Conservation (phyloP, 2,113 vertebrate species). For the Chaetura pelagica region DNA sequence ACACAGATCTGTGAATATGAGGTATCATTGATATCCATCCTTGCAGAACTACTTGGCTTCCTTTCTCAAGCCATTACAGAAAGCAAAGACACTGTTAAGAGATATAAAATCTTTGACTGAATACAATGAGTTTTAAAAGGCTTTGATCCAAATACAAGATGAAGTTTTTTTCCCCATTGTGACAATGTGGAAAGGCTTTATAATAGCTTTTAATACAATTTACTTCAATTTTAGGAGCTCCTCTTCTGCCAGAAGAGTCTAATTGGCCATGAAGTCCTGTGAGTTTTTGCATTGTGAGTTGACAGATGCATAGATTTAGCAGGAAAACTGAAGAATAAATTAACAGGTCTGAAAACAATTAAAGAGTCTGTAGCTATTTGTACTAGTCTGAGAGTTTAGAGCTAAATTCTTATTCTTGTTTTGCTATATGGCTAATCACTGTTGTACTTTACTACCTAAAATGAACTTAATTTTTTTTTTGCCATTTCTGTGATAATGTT, state of each 20-base stretch:
- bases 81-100: neutral
- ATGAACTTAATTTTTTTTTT: neutral
- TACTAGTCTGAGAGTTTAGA: neutral
- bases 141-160: neutral
- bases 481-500: neutral
- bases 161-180: neutral
- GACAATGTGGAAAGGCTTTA: neutral
- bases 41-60: neutral
- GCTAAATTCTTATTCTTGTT: neutral
- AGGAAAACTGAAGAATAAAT: neutral
- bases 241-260: neutral
- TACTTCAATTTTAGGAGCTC: neutral
- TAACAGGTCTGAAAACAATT: neutral
- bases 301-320: slow-evolving; percentile 16
- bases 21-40: neutral
- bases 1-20: neutral
- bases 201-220: slow-evolving; percentile 8
- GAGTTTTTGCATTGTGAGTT: slow-evolving; percentile 3
- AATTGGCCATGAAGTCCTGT: neutral
- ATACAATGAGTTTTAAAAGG: neutral
- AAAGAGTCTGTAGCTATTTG: neutral
- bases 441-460: neutral
- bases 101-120: neutral
- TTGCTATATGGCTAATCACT: neutral
- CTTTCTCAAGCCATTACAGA: neutral